phyloP scores from a whole-genome alignment of 2,888 invertebrate genomes.

The Meloe dianella region DNA sequence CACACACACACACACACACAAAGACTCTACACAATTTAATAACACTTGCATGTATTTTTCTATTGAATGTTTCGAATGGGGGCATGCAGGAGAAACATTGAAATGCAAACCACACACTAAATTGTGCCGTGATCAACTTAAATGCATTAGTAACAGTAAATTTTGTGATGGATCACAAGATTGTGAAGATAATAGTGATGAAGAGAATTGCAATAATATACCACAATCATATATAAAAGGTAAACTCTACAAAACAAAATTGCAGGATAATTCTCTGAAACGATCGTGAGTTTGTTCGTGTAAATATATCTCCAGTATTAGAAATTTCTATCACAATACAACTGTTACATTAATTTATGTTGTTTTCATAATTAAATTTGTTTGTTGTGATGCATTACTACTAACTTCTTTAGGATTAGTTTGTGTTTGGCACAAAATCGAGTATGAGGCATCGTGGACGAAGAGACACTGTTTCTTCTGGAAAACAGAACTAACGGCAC shows the following conservation, averaged over 20 bases:
- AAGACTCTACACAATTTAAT: slow-evolving; percentile 17
- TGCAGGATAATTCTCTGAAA: slow-evolving; percentile 12
- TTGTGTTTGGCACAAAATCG: not conserved
- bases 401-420: slow-evolving; percentile 14
- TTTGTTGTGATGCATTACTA: slow-evolving; percentile 16
- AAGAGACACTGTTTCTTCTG: slow-evolving; percentile 9
- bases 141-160: slow-evolving; percentile 61
- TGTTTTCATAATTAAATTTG: not conserved
- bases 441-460: slow-evolving; percentile 15
- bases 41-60: slow-evolving; percentile 34
- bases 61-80: slow-evolving; percentile 32
- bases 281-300: not conserved
- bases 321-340: slow-evolving; percentile 12
- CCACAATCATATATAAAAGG: not conserved
- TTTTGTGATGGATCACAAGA: slow-evolving; percentile 64
- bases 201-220: slow-evolving; percentile 51
- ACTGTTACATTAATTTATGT: not conserved
- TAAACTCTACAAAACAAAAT: not conserved
- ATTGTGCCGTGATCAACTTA: slow-evolving; percentile 62
- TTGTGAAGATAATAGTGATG: slow-evolving; percentile 65
- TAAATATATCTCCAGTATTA: not conserved
- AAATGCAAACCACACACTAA: slow-evolving; percentile 62
- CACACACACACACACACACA: too few species aligned
- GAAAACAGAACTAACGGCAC: slow-evolving; percentile 17
- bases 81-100: slow-evolving; percentile 44